phyloP scores from a whole-genome alignment of 2,113 vertebrate species.

The Tapirus terrestris region DNA sequence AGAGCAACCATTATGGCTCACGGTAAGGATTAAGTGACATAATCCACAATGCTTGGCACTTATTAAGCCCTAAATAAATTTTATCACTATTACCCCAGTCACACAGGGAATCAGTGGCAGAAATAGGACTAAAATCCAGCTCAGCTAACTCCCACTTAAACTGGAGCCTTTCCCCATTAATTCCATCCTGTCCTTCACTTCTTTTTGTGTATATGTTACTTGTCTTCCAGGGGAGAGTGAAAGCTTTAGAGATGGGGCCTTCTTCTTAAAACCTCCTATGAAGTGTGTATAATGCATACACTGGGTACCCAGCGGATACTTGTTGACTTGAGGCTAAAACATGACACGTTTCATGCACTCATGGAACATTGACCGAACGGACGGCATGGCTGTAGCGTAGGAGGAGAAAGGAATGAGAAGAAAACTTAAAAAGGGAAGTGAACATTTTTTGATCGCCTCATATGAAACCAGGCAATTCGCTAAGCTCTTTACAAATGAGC shows the following conservation, averaged over 20 bases:
- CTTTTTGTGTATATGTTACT: background rate
- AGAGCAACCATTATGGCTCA: background rate
- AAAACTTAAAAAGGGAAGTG: background rate
- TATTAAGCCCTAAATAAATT: background rate
- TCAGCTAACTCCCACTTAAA: background rate
- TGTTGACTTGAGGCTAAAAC: background rate
- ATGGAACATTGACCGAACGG: background rate
- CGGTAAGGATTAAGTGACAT: background rate
- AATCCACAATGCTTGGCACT: background rate
- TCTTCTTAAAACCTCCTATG: background rate
- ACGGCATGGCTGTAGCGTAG: fast-evolving
- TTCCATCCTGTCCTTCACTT: background rate
- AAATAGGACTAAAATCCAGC: background rate
- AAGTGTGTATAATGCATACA: background rate
- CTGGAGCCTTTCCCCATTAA: background rate
- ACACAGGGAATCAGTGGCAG: background rate
- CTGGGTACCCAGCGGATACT: background rate
- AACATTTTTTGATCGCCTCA: background rate
- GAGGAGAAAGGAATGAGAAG: background rate
- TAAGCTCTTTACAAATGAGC: background rate
- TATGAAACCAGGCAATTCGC: background rate
- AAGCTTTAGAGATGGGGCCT: background rate
- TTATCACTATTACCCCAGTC: background rate
- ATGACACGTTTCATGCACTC: background rate
- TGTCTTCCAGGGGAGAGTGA: background rate